phyloP scores from a whole-genome alignment of 2,888 invertebrate genomes.

The Tortricodes alternella region DNA sequence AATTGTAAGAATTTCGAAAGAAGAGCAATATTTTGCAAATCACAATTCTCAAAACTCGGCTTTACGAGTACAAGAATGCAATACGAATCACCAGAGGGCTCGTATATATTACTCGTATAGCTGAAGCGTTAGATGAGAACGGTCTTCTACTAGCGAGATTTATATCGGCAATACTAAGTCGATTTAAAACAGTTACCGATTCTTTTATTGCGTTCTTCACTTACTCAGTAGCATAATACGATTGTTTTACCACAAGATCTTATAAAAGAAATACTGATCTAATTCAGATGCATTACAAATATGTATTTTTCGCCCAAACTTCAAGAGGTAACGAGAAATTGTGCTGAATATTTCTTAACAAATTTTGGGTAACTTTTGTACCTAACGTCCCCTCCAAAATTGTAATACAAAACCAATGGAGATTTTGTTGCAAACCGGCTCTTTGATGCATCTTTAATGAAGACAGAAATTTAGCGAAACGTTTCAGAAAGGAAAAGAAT shows the following conservation, averaged over 20 bases:
- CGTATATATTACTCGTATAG: conserved; percentile 66
- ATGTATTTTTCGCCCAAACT: too few species aligned
- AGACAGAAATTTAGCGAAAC: conserved; percentile 20
- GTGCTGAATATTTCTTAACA: too few species aligned
- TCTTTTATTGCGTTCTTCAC: conserved; percentile 24
- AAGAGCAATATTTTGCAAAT: conserved; percentile 32
- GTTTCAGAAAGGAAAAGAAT: conserved; percentile 23
- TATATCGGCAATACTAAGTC: conserved; percentile 66
- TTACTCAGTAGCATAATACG: background rate
- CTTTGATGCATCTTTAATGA: conserved; percentile 29
- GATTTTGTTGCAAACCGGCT: background rate
- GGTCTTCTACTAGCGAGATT: conserved; percentile 62
- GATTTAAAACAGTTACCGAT: conserved; percentile 54
- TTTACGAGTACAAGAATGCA: conserved; percentile 49
- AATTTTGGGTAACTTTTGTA: too few species aligned
- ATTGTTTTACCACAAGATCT: too few species aligned
- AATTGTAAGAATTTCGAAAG: conserved; percentile 12
- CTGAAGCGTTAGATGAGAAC: conserved; percentile 64
- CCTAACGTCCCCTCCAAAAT: too few species aligned
- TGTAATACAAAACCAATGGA: too few species aligned
- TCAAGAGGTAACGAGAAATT: too few species aligned
- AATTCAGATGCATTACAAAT: too few species aligned
- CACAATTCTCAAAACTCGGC: conserved; percentile 40
- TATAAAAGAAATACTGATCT: too few species aligned
- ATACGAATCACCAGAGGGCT: conserved; percentile 54